Percentiles rank a stretch among this genome's conserved stretches.
phyloP scores from a whole-genome alignment of 2,113 vertebrate genomes.

The Orientallactaga bullata region DNA sequence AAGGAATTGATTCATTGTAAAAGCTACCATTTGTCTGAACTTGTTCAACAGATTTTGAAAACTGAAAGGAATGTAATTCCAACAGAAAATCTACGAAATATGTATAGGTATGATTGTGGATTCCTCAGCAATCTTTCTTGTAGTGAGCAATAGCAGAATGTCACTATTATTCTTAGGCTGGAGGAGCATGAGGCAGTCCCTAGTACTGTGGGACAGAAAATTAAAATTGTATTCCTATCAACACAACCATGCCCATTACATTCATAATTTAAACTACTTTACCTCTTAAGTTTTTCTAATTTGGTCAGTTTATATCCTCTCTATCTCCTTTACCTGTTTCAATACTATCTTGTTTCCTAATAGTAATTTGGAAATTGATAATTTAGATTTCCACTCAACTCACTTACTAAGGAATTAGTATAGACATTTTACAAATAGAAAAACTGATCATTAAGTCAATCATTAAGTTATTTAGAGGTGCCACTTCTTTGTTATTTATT shows the following conservation, averaged over 20 bases:
- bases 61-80: constrained; percentile 89
- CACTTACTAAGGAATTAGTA: constrained; percentile 40
- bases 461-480: constrained; percentile 40
- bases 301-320: constrained; percentile 49
- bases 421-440: constrained; percentile 61
- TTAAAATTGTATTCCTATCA: neutral
- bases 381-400: constrained; percentile 47
- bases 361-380: constrained; percentile 64
- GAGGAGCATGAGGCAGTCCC: neutral
- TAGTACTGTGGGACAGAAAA: neutral
- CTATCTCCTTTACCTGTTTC: neutral
- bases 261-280: constrained; percentile 44
- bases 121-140: constrained; percentile 12
- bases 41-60: constrained; percentile 94
- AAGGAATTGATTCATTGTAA: constrained; percentile 98
- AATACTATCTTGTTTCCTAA: constrained; percentile 32
- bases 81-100: constrained; percentile 91
- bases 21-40: constrained; percentile 96
- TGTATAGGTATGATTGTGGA: constrained; percentile 91
- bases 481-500: neutral
- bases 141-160: constrained; percentile 45
- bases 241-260: neutral
- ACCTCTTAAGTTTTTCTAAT: constrained; percentile 45
- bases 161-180: neutral
- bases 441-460: constrained; percentile 43